Base-by-base conservation (phyloP, 2,888 invertebrate genomes). In the Octonoba sinensis region DNA sequence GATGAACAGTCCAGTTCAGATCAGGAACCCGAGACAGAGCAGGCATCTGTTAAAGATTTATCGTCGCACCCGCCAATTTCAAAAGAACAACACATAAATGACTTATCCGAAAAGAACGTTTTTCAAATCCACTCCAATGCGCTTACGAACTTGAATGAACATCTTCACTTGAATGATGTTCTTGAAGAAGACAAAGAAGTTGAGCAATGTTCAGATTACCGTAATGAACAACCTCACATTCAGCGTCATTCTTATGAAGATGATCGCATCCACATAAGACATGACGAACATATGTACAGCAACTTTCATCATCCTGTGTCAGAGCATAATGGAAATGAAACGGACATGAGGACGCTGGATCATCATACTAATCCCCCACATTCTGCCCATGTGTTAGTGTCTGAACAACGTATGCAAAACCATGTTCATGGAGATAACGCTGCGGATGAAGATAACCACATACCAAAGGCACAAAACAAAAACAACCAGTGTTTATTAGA, bases 201-300 rank as follows among this genome's bases (percentile, higher is more conserved):
- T 13, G 67, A 79, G 8, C 72, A 79, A 11, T 65, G 46, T 27
- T 47, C 72, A 16, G 59, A 62, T 27, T 73, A 62, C 27, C 67
- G 69, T 8, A 67, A 79, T 6, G 66, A 67, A 22, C 73, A 73
- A 36, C 73, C 72, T 15, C 79, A 79, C n/a, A 79, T 73, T 56
- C 72, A 67, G 13, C 77, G 71, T 20, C 73, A 65, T 56, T 24
- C 51, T 6, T 47, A 56, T 16, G 54, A 49, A 2, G 56, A 56
- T 24, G 69, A 18, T 11, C 59, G 67, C 46, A 54, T 76, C 46
- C 67, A 69, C 15, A 18, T 77, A 12, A 62, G 69, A 20, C 77
- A 77, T 27, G 70, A 70, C n/a, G 77, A 70, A 46, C 77, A 77
- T n/a, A 13, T 77, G 18, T 77, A 77, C 20, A 27, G 44, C 16